Evolutionary conservation across 2,113 vertebrate species (phyloP), one percentile per base, ranked within the genome.

Genomic region (Sardina pilchardus): DNA sequence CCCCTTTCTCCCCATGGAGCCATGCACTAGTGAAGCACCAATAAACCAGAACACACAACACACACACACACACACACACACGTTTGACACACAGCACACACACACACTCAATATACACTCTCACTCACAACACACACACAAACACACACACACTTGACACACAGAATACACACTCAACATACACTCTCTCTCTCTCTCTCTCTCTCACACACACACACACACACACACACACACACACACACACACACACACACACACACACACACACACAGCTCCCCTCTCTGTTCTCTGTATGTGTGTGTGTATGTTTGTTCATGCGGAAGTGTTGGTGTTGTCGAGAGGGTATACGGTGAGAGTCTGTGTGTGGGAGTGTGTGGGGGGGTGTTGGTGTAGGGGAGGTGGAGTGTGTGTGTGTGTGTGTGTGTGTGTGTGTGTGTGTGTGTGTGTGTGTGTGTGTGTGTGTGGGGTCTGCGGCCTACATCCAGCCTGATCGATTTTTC

Each of bases 221-320:
- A 50, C 48, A 53, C 45, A 56, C 48, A 83, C 82, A 83, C 82
- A 83, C 82, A 56, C 24, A 83, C 82, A 56, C 0, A 56, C 53
- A 56, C 53, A 59, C 53, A 59, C 53, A 59, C 53, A 59, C 53
- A 59, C 53, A 59, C 53, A 24, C 53, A 24, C 53, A 63, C 59
- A 63, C 26, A 34, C 63, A 71, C 26, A 34, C 63, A 71, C 63
- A 34, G 63, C 26, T 30, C n/a, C 26, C 14, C 48, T 53, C 48
- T 53, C 48, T 53, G 48, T 16, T 16, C 48, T 34, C 30, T 17
- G 45, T 67, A 36, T 59, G 81, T 82, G 89, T 88, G 86, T 90
- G 87, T 91, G 86, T 90, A 86, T 90, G 89, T n/a, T n/a, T 67
- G n/a, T n/a, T 67, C 26, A 6, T 71, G 63, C 30, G 17, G 17